Percentiles rank a stretch among this genome's conserved stretches.
Evolutionary conservation across 1,140 invertebrate species (phyloP).

Genomic region (Galendromus occidentalis): DNA sequence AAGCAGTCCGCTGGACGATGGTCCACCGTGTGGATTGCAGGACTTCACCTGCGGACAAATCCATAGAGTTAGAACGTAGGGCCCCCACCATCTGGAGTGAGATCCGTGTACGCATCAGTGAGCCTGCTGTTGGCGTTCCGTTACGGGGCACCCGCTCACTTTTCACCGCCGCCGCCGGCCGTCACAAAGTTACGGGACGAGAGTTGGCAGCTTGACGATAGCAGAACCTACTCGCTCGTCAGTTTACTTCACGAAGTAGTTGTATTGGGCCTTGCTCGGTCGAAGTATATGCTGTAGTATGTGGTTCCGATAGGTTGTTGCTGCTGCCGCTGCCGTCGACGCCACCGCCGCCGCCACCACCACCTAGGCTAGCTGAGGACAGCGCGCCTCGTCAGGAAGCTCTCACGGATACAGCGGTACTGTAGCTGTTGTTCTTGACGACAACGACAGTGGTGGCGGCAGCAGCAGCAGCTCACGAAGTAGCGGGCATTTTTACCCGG

Average conservation of each 20-base stretch:
- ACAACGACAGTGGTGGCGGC: not conserved
- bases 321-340: too few species aligned
- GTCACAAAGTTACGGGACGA: not conserved
- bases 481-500: conserved; percentile 8
- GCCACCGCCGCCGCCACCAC: too few species aligned
- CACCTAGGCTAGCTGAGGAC: too few species aligned
- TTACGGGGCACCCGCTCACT: not conserved
- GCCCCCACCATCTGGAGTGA: conserved; percentile 8
- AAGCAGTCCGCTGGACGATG: too few species aligned
- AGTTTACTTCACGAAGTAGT: too few species aligned
- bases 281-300: too few species aligned
- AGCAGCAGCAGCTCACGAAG: not conserved
- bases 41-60: too few species aligned
- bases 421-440: not conserved
- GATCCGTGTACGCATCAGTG: conserved; percentile 11
- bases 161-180: not conserved
- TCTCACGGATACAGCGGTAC: conserved; percentile 8
- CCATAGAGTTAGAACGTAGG: not conserved
- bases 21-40: too few species aligned
- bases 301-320: too few species aligned
- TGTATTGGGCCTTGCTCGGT: too few species aligned
- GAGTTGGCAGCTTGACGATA: not conserved
- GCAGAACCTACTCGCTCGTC: too few species aligned
- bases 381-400: not conserved
- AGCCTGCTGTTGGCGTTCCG: not conserved